phyloP scores from a whole-genome alignment of 2,797 vertebrate species.

The Rhabdophis nuchalis region DNA sequence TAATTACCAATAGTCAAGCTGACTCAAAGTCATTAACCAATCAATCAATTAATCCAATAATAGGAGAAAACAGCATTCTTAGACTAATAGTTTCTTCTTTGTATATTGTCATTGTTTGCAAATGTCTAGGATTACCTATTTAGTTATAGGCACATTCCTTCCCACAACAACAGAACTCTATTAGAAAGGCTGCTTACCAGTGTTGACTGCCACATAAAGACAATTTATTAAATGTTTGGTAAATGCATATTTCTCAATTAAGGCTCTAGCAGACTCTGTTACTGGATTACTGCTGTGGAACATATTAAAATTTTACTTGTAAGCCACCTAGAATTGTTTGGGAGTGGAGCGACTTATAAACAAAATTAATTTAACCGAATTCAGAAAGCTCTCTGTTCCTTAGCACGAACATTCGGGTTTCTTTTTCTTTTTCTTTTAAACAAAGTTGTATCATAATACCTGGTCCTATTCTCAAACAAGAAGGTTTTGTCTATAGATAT shows the following conservation, averaged over 20 bases:
- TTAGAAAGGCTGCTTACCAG: too few relatives aligned
- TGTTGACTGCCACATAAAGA: too few relatives aligned
- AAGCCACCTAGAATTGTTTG: neutral
- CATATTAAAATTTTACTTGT: neutral
- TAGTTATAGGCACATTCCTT: too few relatives aligned
- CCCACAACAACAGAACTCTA: too few relatives aligned
- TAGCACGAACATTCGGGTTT: constrained; percentile 43
- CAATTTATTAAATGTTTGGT: too few relatives aligned
- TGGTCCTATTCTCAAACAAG: constrained; percentile 37
- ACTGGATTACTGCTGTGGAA: neutral
- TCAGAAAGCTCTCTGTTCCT: constrained; percentile 46
- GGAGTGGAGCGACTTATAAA: neutral
- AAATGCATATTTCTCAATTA: constrained; percentile 30
- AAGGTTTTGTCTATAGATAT: constrained; percentile 36
- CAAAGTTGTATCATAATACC: constrained; percentile 40
- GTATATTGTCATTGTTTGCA: too few relatives aligned
- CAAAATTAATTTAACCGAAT: neutral
- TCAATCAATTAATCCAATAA: neutral
- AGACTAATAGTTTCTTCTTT: constrained; percentile 25
- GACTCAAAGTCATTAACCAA: neutral
- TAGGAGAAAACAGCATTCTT: neutral
- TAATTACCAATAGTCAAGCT: neutral
- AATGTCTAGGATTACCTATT: too few relatives aligned
- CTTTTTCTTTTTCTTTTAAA: constrained; percentile 31
- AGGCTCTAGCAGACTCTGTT: neutral